Conservation (phyloP, 2,113 vertebrate species). For the Chionis minor region DNA sequence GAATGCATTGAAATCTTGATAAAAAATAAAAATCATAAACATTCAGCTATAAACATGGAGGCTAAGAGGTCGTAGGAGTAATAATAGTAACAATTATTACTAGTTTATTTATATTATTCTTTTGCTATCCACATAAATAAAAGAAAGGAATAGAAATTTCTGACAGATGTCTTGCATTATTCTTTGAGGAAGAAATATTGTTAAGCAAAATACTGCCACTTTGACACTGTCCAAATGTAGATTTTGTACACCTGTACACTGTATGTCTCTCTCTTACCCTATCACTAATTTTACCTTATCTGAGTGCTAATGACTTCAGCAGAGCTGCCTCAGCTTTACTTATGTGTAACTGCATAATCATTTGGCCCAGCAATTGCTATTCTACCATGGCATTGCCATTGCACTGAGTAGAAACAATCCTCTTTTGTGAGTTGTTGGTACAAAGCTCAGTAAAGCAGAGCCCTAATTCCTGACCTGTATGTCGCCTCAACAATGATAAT, state of each 20-base stretch:
- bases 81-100: constrained; percentile 42
- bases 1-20: constrained; percentile 48
- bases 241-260: neutral
- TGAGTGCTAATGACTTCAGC: rapidly evolving
- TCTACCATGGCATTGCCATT: neutral
- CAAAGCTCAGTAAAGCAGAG: neutral
- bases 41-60: constrained; percentile 43
- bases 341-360: neutral
- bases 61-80: neutral
- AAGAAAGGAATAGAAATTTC: neutral
- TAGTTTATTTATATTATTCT: constrained; percentile 8
- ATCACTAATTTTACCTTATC: neutral
- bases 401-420: rapidly evolving
- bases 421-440: neutral
- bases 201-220: neutral
- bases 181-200: neutral
- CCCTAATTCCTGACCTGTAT: neutral
- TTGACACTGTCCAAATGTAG: neutral
- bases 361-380: neutral
- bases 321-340: neutral
- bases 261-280: neutral
- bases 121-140: neutral
- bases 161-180: constrained; percentile 24
- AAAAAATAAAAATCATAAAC: constrained; percentile 64
- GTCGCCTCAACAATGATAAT: neutral